phyloP scores from a whole-genome alignment of 2,888 invertebrate species.

The Celastrina argiolus region DNA sequence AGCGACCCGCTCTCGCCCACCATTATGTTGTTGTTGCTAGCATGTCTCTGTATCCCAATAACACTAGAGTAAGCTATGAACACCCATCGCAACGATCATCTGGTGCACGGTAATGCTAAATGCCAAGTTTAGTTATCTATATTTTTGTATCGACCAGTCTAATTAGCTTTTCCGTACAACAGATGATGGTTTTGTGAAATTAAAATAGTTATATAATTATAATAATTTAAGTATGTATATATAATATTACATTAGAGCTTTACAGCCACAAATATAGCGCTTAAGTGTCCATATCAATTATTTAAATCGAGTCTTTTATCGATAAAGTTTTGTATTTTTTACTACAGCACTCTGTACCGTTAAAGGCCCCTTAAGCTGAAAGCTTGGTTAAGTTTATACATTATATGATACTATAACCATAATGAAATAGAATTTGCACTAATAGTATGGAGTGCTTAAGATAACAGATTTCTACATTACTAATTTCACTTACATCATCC shows the following conservation, averaged over 20 bases:
- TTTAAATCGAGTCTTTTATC: not conserved
- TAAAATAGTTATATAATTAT: slow-evolving; percentile 41
- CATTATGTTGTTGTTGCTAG: slow-evolving; percentile 79
- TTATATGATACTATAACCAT: not conserved
- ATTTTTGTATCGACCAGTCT: not conserved
- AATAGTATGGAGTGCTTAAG: not conserved
- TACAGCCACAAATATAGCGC: slow-evolving; percentile 23
- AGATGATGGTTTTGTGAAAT: not conserved
- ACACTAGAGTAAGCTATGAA: slow-evolving; percentile 36
- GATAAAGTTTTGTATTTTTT: not conserved
- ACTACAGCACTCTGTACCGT: slow-evolving; percentile 33
- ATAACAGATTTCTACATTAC: not conserved
- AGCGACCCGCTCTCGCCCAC: slow-evolving; percentile 71
- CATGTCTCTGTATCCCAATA: slow-evolving; percentile 77
- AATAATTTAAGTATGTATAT: slow-evolving; percentile 42
- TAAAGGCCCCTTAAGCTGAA: slow-evolving; percentile 23
- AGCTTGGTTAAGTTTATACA: slow-evolving; percentile 14
- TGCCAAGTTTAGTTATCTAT: not conserved
- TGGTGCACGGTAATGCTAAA: not conserved
- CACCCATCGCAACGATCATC: slow-evolving; percentile 17
- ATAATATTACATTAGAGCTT: slow-evolving; percentile 29
- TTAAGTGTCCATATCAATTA: not conserved
- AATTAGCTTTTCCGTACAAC: not conserved
- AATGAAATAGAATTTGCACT: not conserved
- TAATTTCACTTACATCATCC: not conserved